Base-by-base conservation (phyloP, 2,888 invertebrate species). In the Pristionchus entomophagus region DNA sequence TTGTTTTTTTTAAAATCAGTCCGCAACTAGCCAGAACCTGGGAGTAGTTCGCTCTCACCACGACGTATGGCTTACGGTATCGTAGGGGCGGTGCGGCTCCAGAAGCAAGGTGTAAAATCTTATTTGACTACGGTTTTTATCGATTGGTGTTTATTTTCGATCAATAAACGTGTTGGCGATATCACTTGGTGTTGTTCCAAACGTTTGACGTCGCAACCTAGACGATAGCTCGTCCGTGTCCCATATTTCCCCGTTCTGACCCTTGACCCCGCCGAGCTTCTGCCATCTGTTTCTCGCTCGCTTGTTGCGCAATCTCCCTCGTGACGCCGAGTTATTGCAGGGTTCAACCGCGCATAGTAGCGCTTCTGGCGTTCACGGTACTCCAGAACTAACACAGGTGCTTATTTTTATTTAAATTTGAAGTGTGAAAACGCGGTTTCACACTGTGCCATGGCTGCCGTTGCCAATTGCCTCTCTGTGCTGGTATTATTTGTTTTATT, bases 331-430 rank as follows among this genome's bases (percentile, higher is more conserved):
- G 14, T n/a, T 17, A 0, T 78, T 78, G 78, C 32, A 78, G 78
- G 78, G 78, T 78, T 78, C 29, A 78, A 78, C 78, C 78, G 78
- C 78, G 78, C 78, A 78, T 78, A 45, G 14, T 26, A 17, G 78
- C 78, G 78, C 78, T 49, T 8, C 49, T 78, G 49, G 45, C 49
- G 45, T 26, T 29, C 26, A 29, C 45, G 49, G 78, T n/a, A 38
- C 38, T 69, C 69, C 38, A 69, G 38, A 38, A 6, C 69, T 69
- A 69, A 69, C 35, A 6, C 69, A 69, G 69, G 69, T 69, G 19
- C 5, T 2, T 69, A 62, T 62, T 29, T 32, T 45, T 45, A 45
- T 45, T 45, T 45, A 10, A 45, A 45, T 10, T 45, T 8, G 32
- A 29, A 32, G 62, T 29, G n/a, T n/a, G n/a, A 62, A 6, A 62